Conservation (phyloP, 2,888 invertebrate species). For the Linnaemya vulpina region DNA sequence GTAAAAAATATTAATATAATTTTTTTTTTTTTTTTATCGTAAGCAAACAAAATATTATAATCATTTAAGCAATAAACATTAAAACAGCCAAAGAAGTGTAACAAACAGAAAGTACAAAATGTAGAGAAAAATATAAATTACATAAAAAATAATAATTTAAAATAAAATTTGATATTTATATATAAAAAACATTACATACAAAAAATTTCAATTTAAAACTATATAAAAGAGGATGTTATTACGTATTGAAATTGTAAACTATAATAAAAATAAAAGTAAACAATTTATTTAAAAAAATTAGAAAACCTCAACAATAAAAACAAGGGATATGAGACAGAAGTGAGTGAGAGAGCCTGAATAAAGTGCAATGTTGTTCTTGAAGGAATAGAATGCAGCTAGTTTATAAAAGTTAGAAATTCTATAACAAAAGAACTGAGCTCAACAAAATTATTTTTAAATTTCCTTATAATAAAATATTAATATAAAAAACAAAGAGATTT, state of each 20-base stretch:
- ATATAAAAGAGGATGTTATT: conserved; percentile 46
- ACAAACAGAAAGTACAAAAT: conserved; percentile 66
- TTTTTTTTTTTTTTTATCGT: conserved; percentile 48
- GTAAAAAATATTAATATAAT: conserved; percentile 61
- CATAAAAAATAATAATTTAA: conserved; percentile 51
- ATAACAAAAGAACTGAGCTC: conserved; percentile 63
- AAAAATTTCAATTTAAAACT: conserved; percentile 49
- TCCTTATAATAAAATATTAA: conserved; percentile 21
- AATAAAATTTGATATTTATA: conserved; percentile 45
- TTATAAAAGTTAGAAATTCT: conserved; percentile 32
- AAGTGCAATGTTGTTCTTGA: conserved; percentile 1
- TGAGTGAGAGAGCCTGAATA: not conserved
- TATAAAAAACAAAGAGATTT: conserved; percentile 62
- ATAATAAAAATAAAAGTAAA: conserved; percentile 60
- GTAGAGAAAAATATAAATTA: conserved; percentile 34
- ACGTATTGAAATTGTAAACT: conserved; percentile 52
- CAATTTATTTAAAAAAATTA: conserved; percentile 56
- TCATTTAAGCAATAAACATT: conserved; percentile 53
- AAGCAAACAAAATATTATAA: conserved; percentile 62
- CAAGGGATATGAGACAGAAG: conserved; percentile 50
- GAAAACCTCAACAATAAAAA: conserved; percentile 69
- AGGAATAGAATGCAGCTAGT: not conserved
- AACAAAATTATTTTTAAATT: conserved; percentile 55
- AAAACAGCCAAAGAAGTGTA: conserved; percentile 63
- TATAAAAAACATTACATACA: conserved; percentile 55